Conservation (phyloP, 2,797 vertebrate genomes). For the Etheostoma perlongum region DNA sequence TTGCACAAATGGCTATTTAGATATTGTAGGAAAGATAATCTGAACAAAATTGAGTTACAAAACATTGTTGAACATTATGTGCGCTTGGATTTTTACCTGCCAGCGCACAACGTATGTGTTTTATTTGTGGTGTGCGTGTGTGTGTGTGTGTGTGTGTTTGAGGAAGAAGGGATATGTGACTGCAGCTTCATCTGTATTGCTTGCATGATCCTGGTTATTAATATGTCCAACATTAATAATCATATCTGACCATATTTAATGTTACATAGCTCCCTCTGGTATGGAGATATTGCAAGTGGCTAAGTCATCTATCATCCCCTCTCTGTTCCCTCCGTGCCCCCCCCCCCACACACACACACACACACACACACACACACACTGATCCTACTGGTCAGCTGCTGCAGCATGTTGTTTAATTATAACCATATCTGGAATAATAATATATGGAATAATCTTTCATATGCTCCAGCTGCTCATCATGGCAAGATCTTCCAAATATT, state of each 20-base stretch:
- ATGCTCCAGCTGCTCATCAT: constrained; percentile 55
- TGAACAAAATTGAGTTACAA: background rate
- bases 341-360: constrained; percentile 17
- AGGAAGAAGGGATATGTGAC: constrained; percentile 1
- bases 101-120: constrained; percentile 4
- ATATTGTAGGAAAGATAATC: background rate
- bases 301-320: constrained; percentile 93
- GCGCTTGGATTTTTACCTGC: background rate
- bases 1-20: background rate
- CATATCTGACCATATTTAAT: constrained; percentile 93
- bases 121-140: constrained; percentile 9
- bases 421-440: constrained; percentile 52
- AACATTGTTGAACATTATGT: background rate
- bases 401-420: constrained; percentile 54
- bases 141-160: constrained; percentile 25
- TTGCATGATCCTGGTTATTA: constrained; percentile 83
- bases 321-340: constrained; percentile 35
- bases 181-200: constrained; percentile 60
- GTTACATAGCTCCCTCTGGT: constrained; percentile 91
- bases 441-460: constrained; percentile 39
- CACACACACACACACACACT: constrained; percentile 33
- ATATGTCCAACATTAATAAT: constrained; percentile 94
- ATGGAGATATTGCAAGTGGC: constrained; percentile 92
- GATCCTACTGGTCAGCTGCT: constrained; percentile 53
- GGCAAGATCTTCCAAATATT: constrained; percentile 63